Conservation (phyloP, 2,113 vertebrate genomes). For the Clarias macrocephalus region DNA sequence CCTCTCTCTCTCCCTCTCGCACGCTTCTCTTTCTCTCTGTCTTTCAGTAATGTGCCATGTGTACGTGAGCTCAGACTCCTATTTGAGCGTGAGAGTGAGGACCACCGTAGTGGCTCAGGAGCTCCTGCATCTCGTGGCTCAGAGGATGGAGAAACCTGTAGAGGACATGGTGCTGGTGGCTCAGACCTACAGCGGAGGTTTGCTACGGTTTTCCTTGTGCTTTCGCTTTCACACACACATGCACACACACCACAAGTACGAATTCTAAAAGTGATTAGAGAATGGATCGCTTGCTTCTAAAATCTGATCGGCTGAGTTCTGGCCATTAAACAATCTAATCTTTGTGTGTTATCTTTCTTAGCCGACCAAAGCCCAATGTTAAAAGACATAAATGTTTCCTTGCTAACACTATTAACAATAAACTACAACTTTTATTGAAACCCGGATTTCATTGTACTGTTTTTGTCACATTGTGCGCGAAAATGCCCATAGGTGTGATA, state of each 20-base stretch:
- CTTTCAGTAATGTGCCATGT: conserved; percentile 89
- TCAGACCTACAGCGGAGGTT: conserved; percentile 82
- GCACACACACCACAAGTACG: neutral
- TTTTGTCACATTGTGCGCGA: neutral
- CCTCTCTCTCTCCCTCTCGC: neutral
- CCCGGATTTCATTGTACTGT: neutral
- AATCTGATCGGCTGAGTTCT: neutral
- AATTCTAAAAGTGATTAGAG: neutral
- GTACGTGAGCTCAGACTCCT: conserved; percentile 91
- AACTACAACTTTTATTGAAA: neutral
- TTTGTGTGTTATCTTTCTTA: neutral
- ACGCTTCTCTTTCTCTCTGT: conserved; percentile 12
- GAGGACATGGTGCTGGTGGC: conserved; percentile 87
- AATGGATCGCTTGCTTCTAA: neutral
- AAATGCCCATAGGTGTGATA: neutral
- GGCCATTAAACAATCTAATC: neutral
- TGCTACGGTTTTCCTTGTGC: conserved; percentile 5
- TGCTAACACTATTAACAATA: neutral
- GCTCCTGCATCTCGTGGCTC: conserved; percentile 83
- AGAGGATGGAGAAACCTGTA: conserved; percentile 84
- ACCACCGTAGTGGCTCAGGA: conserved; percentile 84
- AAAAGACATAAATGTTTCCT: neutral
- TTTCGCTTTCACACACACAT: neutral
- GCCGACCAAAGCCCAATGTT: neutral
- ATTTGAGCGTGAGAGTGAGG: conserved; percentile 87